Conservation (phyloP, 1,140 invertebrate species). For the Colletes gigas region DNA sequence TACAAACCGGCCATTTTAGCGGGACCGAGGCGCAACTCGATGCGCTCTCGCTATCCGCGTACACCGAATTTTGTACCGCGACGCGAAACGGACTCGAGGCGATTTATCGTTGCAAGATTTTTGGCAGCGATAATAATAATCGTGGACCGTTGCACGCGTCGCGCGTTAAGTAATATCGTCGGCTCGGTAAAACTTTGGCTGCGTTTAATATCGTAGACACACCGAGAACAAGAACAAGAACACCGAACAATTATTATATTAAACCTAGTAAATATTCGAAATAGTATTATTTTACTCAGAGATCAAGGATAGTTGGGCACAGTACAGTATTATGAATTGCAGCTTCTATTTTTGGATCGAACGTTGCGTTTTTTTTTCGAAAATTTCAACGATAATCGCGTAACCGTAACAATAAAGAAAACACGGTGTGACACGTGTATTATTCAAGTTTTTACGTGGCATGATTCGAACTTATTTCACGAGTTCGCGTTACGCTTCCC, state of each 20-base stretch:
- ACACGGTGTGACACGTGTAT: background rate
- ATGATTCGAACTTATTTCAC: conserved; percentile 38
- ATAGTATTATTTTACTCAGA: too few species aligned
- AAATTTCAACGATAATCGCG: background rate
- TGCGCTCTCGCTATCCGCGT: background rate
- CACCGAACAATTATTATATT: too few species aligned
- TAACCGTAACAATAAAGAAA: background rate
- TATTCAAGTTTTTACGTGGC: conserved; percentile 33
- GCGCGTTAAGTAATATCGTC: conserved; percentile 2
- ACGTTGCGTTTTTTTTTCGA: background rate
- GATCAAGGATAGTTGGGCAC: too few species aligned
- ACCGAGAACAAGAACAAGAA: background rate
- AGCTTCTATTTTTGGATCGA: background rate
- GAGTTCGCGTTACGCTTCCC: conserved; percentile 49
- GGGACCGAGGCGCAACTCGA: background rate
- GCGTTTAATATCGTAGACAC: background rate
- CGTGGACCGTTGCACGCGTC: background rate
- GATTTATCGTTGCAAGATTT: conserved; percentile 33
- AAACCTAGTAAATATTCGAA: too few species aligned
- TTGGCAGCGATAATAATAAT: conserved; percentile 29
- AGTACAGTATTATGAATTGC: background rate
- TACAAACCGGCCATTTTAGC: conserved; percentile 17
- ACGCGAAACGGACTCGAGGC: background rate
- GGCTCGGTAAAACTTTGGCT: background rate
- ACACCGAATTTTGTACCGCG: conserved; percentile 10